Percentiles rank a stretch among this genome's conserved stretches.
phyloP scores from a whole-genome alignment of 30 jellyfish, hydroid and myxozoan species.

The Pseudorhiza aurosa region DNA sequence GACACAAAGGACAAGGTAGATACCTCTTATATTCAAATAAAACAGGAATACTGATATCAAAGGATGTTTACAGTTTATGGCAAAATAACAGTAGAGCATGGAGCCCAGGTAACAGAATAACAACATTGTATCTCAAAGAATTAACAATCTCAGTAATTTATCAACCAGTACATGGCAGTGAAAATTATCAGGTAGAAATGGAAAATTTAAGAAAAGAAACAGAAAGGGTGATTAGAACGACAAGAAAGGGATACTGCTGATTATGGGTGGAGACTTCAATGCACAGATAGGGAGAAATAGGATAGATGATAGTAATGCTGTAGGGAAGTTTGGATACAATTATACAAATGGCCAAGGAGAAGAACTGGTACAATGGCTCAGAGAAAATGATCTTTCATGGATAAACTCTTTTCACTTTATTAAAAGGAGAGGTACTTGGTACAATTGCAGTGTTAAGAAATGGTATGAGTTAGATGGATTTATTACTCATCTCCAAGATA shows the following conservation, averaged over 20 bases:
- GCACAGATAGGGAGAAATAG: background rate
- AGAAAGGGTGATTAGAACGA: background rate
- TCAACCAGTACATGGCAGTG: background rate
- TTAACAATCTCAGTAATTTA: background rate
- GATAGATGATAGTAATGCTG: background rate
- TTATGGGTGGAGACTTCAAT: background rate
- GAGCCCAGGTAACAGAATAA: background rate
- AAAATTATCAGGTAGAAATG: background rate
- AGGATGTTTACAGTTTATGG: too few relatives aligned
- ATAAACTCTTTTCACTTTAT: background rate
- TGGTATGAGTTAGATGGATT: slow-evolving; percentile 2
- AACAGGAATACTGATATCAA: too few relatives aligned
- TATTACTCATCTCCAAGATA: background rate
- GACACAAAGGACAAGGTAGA: too few relatives aligned
- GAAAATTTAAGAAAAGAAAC: background rate
- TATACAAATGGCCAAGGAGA: slow-evolving; percentile 7
- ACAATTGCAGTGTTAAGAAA: background rate
- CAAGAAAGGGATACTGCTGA: background rate
- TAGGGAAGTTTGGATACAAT: background rate
- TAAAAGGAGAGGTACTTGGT: background rate
- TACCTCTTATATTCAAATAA: too few relatives aligned
- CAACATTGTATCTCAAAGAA: background rate
- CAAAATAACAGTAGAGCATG: too few relatives aligned
- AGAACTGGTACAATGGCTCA: background rate
- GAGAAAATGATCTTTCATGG: background rate